Base-by-base conservation (phyloP, 2,113 vertebrate species). In the Hylia prasina region DNA sequence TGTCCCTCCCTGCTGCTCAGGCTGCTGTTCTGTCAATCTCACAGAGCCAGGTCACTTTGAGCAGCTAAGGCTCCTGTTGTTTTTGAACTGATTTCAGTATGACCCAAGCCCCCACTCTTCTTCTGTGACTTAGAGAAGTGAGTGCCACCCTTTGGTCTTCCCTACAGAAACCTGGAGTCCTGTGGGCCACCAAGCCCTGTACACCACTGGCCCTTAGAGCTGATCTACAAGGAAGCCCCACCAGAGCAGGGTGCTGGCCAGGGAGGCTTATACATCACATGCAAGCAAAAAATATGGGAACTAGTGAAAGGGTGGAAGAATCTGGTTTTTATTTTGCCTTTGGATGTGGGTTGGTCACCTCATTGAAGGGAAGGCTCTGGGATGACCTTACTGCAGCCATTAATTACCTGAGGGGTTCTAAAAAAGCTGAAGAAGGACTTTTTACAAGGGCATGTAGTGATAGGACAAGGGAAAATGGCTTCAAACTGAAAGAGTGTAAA, bases 141-240 rank as follows among this genome's bases (percentile, higher is more conserved):
- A 87, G 30, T 56, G 44, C 17, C 44, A 50, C 25, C 8, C 25
- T 87, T 83, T 64, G 35, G 33, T 16, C 53, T 80, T 42, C 9
- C 19, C 42, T 71, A 15, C 35, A 54, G 64, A 65, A 81, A 69
- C 5, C 24, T 1, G 0, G 33, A 60, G 18, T 35, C 33, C 22
- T 35, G 14, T 0, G 2, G 31, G 54, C 61, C 72, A 70, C 57
- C 0, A 0, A 61, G 45, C 10, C 24, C 45, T 54, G 39, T 2
- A 3, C 37, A 80, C 8, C 2, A 2, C 53, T 54, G 30, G 30
- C 44, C n/a, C 19, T 76, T 53, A 15, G 44, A 69, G 8, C 10
- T 70, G 69, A 10, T 30, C 50, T 61, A 9, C n/a, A 39, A 53
- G 42, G 30, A 57, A 53, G 28, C 13, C 39, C 28, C 10, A 15